These are phyloP conservation scores for Eueides isabella DNA, from an alignment of 1,140 invertebrate species.

Conservation along the genomic window DNA sequence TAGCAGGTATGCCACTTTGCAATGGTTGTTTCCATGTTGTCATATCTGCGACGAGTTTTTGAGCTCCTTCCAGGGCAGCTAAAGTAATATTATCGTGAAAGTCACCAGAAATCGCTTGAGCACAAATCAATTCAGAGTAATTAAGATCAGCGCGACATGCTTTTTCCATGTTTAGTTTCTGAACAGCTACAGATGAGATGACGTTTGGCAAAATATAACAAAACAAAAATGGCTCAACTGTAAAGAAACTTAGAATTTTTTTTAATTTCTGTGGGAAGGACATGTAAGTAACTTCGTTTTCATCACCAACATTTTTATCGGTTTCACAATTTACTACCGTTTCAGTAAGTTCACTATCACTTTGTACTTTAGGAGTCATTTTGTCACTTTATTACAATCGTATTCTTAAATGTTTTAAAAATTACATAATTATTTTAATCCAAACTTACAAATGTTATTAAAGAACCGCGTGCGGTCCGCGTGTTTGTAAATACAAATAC, in stretches of 20 bases:
- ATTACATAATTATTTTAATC: not conserved
- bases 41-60: conserved; percentile 82
- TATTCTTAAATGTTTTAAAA: conserved; percentile 26
- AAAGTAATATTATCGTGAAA: conserved; percentile 50
- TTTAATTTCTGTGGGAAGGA: conserved; percentile 37
- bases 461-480: conserved; percentile 23
- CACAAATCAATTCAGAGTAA: conserved; percentile 80
- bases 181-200: conserved; percentile 78
- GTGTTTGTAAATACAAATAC: conserved; percentile 54
- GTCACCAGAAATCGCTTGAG: conserved; percentile 67
- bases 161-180: conserved; percentile 84
- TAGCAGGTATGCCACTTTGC: conserved; percentile 82
- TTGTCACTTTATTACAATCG: conserved; percentile 20
- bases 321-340: conserved; percentile 29
- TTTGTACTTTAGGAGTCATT: conserved; percentile 27
- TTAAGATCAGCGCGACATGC: conserved; percentile 83
- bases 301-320: conserved; percentile 30
- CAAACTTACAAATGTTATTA: not conserved
- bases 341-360: conserved; percentile 31
- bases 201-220: conserved; percentile 82
- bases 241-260: conserved; percentile 63
- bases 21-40: conserved; percentile 81
- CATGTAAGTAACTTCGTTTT: not conserved
- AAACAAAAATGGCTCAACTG: conserved; percentile 82
- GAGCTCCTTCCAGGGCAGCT: conserved; percentile 66